Evolutionary conservation across 2,797 vertebrate genomes (phyloP), one percentile per base, ranked within the genome.

Genomic region (Anguilla pacifica): DNA sequence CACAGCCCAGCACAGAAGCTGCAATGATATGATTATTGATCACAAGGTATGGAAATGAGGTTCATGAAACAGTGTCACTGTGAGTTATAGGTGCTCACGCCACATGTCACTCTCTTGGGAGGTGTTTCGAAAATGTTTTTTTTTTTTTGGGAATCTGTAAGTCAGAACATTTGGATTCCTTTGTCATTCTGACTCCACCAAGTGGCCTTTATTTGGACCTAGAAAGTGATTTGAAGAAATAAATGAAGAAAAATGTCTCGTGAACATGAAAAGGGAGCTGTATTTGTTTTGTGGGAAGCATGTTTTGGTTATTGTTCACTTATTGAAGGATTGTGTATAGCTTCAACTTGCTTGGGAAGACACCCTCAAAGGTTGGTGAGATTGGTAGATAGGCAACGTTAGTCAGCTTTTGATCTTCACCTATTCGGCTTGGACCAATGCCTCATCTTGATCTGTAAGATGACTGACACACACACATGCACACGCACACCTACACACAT

Each of bases 361-460:
- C 35, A 43, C 10, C 7, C 64, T 9, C 64, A 5, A 74, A 67
- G 61, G 61, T 25, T 67, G 61, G 28, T 31, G 31, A 74, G 70
- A 17, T 74, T 35, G 31, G 11, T 7, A 74, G 70, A 74, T 74
- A 74, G 2, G 70, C 28, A 74, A 15, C 31, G 13, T 13, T 35
- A 35, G 90, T 88, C 86, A 92, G 88, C 39, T 89, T 82, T 85
- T 86, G 87, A 93, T 86, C 90, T 92, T 93, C 91, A 64, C 43
- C 25, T 88, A 87, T 87, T 92, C 89, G 90, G 92, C 93, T 92
- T 55, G 88, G 81, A 79, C 86, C 88, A 31, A 43, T 2, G 51
- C 67, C 89, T 88, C 43, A 43, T 4, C 43, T 43, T 43, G 43
- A 43, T 43, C 43, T 43, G 43, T 53, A 53, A 53, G 51, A 53